Conservation (phyloP, 2,113 vertebrate species). For the Stegastes partitus region DNA sequence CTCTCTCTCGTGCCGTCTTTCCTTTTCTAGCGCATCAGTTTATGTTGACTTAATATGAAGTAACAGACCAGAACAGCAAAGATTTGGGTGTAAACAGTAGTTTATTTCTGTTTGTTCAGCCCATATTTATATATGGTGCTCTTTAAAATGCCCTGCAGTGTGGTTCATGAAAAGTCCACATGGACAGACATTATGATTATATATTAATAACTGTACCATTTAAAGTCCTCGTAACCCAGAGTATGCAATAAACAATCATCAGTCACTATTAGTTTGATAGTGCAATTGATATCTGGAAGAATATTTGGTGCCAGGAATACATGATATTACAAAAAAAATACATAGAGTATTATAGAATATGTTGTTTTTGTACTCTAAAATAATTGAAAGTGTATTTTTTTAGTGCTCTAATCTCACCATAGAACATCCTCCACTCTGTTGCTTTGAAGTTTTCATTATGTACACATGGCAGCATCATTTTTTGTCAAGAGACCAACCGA, state of each 20-base stretch:
- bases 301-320: too few species aligned
- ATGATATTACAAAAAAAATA: background rate
- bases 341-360: background rate
- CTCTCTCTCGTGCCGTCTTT: background rate
- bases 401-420: background rate
- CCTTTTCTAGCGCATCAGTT: background rate
- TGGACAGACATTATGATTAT: background rate
- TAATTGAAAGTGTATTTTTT: too few species aligned
- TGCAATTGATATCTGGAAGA: too few species aligned
- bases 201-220: too few species aligned
- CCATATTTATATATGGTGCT: constrained; percentile 27
- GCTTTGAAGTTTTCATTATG: too few species aligned
- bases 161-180: background rate
- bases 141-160: background rate
- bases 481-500: background rate
- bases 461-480: too few species aligned
- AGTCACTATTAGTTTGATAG: too few species aligned
- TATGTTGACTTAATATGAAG: constrained; percentile 41
- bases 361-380: background rate
- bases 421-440: too few species aligned
- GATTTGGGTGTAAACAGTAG: constrained; percentile 46
- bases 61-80: constrained; percentile 59
- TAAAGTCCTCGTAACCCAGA: too few species aligned
- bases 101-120: constrained; percentile 15
- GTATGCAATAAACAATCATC: too few species aligned